Base-by-base conservation (phyloP, 2,888 invertebrate species). In the Hirtodrosophila alboralis region DNA sequence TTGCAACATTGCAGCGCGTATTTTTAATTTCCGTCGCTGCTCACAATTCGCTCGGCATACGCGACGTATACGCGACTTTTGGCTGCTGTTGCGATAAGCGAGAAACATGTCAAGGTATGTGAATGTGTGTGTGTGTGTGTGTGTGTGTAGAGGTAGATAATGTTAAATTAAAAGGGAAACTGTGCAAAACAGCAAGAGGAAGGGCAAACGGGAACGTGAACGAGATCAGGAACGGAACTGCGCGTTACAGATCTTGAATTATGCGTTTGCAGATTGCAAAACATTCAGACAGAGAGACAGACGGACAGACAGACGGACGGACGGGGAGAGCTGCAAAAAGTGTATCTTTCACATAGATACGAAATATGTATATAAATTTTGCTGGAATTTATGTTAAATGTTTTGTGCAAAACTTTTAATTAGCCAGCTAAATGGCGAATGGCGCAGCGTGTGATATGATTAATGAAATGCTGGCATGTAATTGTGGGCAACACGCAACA, bases 1-100 rank as follows among this genome's bases (percentile, higher is more conserved):
- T 66, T 85, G 86, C 84, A 85, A 78, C 84, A 86, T 69, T 81
- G 86, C 84, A 81, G 75, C 81, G 84, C 72, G 81, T 81, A 86
- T 81, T 85, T 81, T 81, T 81, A 81, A 81, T 81, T 81, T 81
- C 81, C 81, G 81, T 81, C 81, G 75, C 66, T 71, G 68, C 64
- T 40, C 51, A 49, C 71, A 59, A 36, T 65, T 70, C 71, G 45
- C 75, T 47, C 36, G 49, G 64, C 57, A 64, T 49, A 69, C 71
- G 49, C 69, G 70, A 23, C 60, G 75, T 65, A 75, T 74, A 62
- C 60, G 71, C 58, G 74, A 75, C 60, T 76, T 64, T 72, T 66
- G 75, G 62, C 62, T 71, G 53, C 53, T 63, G 75, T 40, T 69
- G 74, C 71, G 86, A 85, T 85, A 79, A 85, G 74, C 84, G 84